A percentile compares a stretch with the other conserved stretches of the same genome.
Conservation (phyloP, 2,888 invertebrate genomes). For the Hyposoter dolosus region DNA sequence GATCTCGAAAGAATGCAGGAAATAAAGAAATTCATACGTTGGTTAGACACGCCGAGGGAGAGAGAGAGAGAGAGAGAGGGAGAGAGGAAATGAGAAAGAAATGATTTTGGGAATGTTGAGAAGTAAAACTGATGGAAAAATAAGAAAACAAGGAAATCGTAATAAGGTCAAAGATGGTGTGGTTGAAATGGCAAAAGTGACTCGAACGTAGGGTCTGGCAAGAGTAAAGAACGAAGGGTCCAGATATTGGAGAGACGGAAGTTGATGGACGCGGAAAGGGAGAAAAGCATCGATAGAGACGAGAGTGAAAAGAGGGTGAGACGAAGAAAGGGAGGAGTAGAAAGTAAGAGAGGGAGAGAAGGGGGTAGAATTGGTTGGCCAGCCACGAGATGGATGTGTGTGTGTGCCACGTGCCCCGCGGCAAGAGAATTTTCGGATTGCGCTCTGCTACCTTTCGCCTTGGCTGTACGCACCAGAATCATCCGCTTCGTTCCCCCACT, state of each 20-base stretch:
- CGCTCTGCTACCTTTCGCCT: conserved; percentile 44
- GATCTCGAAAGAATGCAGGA: not conserved
- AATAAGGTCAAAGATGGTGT: conserved; percentile 75
- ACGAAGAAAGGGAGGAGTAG: conserved; percentile 13
- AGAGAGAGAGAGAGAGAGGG: too few relatives aligned
- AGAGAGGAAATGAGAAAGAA: not conserved
- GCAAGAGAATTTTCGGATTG: conserved; percentile 42
- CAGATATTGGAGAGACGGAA: conserved; percentile 42
- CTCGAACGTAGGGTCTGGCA: conserved; percentile 16
- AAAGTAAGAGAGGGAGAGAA: conserved; percentile 20
- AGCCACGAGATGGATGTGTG: conserved; percentile 66
- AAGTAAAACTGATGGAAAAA: conserved; percentile 11
- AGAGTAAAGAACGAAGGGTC: conserved; percentile 62
- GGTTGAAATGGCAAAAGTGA: conserved; percentile 7
- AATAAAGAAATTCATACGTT: not conserved
- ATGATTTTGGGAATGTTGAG: not conserved
- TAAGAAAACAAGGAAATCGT: conserved; percentile 71
- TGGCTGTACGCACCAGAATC: conserved; percentile 46
- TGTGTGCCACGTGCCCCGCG: conserved; percentile 77
- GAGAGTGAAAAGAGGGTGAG: conserved; percentile 41
- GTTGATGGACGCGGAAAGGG: conserved; percentile 14
- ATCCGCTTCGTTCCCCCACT: conserved; percentile 36
- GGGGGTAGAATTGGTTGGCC: conserved; percentile 53
- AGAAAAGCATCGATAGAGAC: conserved; percentile 40
- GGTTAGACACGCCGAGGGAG: not conserved